These are phyloP conservation scores for Pachypeltis micranthus DNA, from an alignment of 1,140 invertebrate species.

Conservation along the genomic window DNA sequence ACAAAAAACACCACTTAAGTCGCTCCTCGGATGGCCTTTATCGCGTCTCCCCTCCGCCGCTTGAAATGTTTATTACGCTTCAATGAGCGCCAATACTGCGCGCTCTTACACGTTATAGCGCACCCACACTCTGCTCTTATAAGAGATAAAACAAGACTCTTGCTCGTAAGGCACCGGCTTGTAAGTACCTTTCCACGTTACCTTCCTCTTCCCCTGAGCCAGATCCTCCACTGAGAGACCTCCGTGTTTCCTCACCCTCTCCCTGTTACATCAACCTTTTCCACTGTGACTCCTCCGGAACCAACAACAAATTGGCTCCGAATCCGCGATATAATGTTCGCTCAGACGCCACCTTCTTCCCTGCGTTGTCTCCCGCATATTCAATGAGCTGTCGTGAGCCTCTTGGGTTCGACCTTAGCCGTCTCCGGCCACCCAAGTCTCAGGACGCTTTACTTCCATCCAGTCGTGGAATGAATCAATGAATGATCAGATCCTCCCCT, in stretches of 20 bases:
- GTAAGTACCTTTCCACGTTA: slow-evolving; percentile 7
- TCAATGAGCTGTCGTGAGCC: not conserved
- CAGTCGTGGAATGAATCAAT: no score
- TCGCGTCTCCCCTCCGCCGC: not conserved
- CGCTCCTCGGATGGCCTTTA: not conserved
- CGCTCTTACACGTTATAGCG: slow-evolving; percentile 4
- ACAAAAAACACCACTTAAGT: slow-evolving; percentile 3
- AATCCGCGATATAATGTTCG: not conserved
- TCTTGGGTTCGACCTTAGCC: not conserved
- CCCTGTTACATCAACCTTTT: not conserved
- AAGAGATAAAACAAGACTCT: slow-evolving; percentile 6
- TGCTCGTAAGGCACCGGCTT: not conserved
- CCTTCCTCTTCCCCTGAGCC: slow-evolving; percentile 1
- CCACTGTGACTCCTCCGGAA: not conserved
- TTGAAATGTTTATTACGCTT: not conserved
- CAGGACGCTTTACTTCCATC: no score
- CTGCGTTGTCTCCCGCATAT: not conserved
- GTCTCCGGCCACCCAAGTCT: no score
- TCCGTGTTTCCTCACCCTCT: not conserved
- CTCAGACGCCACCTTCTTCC: not conserved
- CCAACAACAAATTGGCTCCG: not conserved
- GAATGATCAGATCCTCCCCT: no score
- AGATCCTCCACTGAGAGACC: no score
- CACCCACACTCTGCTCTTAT: slow-evolving; percentile 4
- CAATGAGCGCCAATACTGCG: slow-evolving; percentile 8